These are phyloP conservation scores for Myzus persicae DNA, from an alignment of 1,140 invertebrate genomes.

Conservation along the genomic window DNA sequence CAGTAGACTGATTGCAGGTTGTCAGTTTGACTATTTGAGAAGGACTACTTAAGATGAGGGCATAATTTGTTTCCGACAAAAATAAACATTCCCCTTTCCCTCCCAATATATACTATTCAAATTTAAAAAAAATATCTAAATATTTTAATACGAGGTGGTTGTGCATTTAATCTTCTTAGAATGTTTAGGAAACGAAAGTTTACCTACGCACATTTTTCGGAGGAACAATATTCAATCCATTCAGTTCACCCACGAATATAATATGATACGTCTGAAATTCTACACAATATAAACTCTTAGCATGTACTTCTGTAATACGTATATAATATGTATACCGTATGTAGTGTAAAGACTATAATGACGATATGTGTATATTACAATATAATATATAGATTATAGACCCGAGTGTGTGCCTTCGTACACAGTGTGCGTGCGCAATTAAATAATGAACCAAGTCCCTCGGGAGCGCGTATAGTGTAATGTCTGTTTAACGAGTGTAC, in stretches of 20 bases:
- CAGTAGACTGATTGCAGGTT: not conserved
- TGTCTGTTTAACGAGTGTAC: constrained; percentile 35
- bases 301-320: not conserved
- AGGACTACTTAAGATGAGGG: not conserved
- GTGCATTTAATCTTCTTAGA: too few relatives aligned
- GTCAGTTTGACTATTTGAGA: not conserved
- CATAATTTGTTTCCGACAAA: too few relatives aligned
- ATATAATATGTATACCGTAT: not conserved
- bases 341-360: not conserved
- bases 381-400: not conserved
- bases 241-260: not conserved
- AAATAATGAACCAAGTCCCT: constrained; percentile 33
- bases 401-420: not conserved
- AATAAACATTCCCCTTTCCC: not conserved
- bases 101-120: not conserved
- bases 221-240: not conserved
- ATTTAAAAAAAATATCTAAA: not conserved
- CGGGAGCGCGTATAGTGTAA: not conserved
- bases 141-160: not conserved
- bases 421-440: not conserved
- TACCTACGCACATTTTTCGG: not conserved
- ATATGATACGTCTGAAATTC: not conserved
- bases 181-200: too few relatives aligned
- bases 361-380: not conserved
- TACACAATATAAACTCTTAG: not conserved